Percentiles rank a stretch among this genome's conserved stretches.
These are phyloP conservation scores for Elymnias hypermnestra DNA, from an alignment of 1,140 invertebrate species.

Conservation along the genomic window DNA sequence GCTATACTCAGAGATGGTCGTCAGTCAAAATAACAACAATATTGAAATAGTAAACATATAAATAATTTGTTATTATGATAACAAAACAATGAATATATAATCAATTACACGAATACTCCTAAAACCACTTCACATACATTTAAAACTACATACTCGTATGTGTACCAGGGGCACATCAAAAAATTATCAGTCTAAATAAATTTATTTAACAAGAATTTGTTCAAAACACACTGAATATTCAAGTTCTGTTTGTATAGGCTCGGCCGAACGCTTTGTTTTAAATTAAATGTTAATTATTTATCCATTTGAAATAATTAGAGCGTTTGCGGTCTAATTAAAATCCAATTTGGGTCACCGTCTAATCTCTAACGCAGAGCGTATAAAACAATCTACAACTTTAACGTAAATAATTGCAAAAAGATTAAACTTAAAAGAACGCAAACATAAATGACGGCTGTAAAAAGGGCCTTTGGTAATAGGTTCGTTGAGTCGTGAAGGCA, in stretches of 20 bases:
- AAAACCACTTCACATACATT: no score
- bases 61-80: no score
- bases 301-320: slow-evolving; percentile 18
- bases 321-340: slow-evolving; percentile 44
- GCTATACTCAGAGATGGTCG: no score
- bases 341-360: slow-evolving; percentile 42
- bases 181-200: no score
- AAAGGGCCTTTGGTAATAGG: slow-evolving; percentile 47
- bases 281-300: slow-evolving; percentile 20
- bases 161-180: no score
- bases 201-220: no score
- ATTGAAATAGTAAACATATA: no score
- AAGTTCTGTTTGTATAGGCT: not conserved
- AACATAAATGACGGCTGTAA: not conserved
- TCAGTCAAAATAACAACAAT: no score
- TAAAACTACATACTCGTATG: no score
- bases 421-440: not conserved
- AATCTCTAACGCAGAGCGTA: slow-evolving; percentile 20
- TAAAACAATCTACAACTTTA: slow-evolving; percentile 11
- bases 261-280: not conserved
- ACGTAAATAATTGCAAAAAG: no score
- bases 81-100: no score
- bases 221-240: not conserved
- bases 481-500: slow-evolving; percentile 52
- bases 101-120: no score